phyloP scores from a whole-genome alignment of 2,113 vertebrate genomes.

The Notothenia rossii region DNA sequence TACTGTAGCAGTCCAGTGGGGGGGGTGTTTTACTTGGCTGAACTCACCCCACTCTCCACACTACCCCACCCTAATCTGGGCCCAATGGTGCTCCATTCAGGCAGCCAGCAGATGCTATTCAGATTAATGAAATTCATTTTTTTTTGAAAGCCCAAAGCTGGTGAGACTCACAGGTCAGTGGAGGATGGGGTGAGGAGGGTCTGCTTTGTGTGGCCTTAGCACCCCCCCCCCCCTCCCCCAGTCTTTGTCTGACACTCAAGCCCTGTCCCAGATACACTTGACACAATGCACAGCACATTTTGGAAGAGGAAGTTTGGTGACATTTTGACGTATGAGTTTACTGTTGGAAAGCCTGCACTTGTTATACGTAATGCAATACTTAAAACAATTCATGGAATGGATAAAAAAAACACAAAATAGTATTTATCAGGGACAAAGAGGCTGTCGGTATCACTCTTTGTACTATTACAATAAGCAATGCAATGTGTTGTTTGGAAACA shows the following conservation, averaged over 20 bases:
- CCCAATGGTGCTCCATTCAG: slow-evolving; percentile 66
- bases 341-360: background rate
- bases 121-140: slow-evolving; percentile 46
- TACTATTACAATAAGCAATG: background rate
- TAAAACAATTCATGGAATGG: background rate
- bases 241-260: slow-evolving; percentile 34
- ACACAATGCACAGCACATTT: slow-evolving; percentile 16
- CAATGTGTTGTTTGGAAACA: background rate
- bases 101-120: slow-evolving; percentile 73
- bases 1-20: slow-evolving; percentile 12
- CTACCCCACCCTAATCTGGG: slow-evolving; percentile 54
- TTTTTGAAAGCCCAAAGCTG: slow-evolving; percentile 45
- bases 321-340: background rate
- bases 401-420: background rate
- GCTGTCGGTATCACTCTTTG: background rate
- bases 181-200: slow-evolving; percentile 60
- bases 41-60: slow-evolving; percentile 52
- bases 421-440: background rate
- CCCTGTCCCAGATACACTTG: slow-evolving; percentile 19
- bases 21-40: slow-evolving; percentile 54
- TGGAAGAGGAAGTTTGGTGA: background rate
- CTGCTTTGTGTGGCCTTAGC: slow-evolving; percentile 10
- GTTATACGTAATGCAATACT: background rate
- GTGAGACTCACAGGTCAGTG: slow-evolving; percentile 49
- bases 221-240: slow-evolving; percentile 19